Conservation (phyloP, 2,113 vertebrate genomes). For the Ailuropoda melanoleuca region DNA sequence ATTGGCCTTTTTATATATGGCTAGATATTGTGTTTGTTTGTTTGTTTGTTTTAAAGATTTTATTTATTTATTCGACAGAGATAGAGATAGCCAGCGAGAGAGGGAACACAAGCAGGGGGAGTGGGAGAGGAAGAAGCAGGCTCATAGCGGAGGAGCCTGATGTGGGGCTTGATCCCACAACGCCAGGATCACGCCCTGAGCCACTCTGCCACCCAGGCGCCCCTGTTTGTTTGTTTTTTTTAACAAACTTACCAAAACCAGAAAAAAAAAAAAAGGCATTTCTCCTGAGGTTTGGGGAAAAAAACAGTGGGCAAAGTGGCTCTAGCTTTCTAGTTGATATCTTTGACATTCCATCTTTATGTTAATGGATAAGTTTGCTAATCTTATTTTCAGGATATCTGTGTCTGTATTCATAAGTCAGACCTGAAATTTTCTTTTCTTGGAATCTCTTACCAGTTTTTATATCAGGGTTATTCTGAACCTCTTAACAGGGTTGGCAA, state of each 20-base stretch:
- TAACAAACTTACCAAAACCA: not conserved
- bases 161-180: too few relatives aligned
- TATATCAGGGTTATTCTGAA: not conserved
- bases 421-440: not conserved
- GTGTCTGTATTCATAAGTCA: not conserved
- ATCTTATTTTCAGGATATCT: not conserved
- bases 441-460: not conserved
- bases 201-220: too few relatives aligned
- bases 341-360: not conserved
- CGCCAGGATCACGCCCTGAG: too few relatives aligned
- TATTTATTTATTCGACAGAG: too few relatives aligned
- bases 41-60: too few relatives aligned
- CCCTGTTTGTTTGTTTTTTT: not conserved
- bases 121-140: too few relatives aligned
- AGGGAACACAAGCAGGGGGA: too few relatives aligned
- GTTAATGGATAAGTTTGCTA: not conserved
- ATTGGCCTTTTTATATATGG: not conserved
- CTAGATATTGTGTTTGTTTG: not conserved
- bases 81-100: too few relatives aligned
- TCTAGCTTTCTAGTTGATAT: not conserved
- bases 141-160: too few relatives aligned
- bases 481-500: not conserved
- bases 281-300: not conserved
- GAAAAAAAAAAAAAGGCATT: not conserved
- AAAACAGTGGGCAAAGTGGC: not conserved